These are phyloP conservation scores for Hestina assimilis DNA, from an alignment of 1,140 invertebrate genomes.

Conservation along the genomic window DNA sequence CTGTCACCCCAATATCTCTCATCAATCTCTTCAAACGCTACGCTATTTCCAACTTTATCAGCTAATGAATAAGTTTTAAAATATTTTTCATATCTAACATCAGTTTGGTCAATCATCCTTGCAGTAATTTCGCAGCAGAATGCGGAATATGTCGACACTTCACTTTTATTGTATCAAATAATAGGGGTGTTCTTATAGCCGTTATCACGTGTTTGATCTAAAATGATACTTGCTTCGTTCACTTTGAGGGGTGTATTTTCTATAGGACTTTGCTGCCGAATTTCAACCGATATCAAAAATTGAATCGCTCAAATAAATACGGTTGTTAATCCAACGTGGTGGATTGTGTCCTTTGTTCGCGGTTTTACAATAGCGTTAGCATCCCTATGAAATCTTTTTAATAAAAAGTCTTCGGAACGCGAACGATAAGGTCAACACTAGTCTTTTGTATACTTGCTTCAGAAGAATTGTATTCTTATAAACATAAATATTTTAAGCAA, in stretches of 20 bases:
- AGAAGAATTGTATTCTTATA: too few relatives aligned
- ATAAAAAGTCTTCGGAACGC: constrained; percentile 3
- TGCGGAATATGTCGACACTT: constrained; percentile 77
- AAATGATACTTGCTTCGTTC: constrained; percentile 70
- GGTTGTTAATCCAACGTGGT: constrained; percentile 37
- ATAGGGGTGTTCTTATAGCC: constrained; percentile 75
- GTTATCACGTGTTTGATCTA: constrained; percentile 78
- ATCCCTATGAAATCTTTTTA: constrained; percentile 26
- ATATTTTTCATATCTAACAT: constrained; percentile 21
- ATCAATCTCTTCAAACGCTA: constrained; percentile 30
- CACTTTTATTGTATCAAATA: constrained; percentile 78
- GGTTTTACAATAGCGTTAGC: constrained; percentile 31
- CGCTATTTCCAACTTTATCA: constrained; percentile 29
- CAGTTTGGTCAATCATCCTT: constrained; percentile 49
- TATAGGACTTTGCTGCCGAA: constrained; percentile 38
- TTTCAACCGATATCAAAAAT: constrained; percentile 48
- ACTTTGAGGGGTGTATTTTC: constrained; percentile 51
- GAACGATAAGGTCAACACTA: too few relatives aligned
- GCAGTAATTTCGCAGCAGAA: constrained; percentile 64
- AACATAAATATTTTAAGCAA: too few relatives aligned
- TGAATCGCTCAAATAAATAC: constrained; percentile 46
- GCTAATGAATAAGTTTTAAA: constrained; percentile 25
- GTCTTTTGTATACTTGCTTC: too few relatives aligned
- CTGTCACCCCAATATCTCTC: constrained; percentile 57
- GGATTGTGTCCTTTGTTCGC: constrained; percentile 40